A percentile compares a stretch with the other conserved stretches of the same genome.
These are phyloP conservation scores for Drosophila falleni DNA, from an alignment of 2,888 invertebrate species.

Conservation along the genomic window DNA sequence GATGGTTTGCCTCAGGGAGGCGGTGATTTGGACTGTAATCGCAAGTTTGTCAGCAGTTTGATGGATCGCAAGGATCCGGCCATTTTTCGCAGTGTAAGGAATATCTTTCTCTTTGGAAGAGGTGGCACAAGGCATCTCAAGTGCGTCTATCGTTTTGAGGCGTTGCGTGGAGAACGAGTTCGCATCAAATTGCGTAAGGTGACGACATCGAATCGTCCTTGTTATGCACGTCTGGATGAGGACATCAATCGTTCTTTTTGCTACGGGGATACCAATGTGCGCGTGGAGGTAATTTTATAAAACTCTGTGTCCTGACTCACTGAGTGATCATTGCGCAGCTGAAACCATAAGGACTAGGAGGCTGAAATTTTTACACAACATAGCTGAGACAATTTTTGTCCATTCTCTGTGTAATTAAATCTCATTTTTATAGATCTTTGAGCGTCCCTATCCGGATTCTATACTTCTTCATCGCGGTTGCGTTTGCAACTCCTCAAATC, in stretches of 20 bases:
- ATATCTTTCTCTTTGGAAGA: conserved; percentile 94
- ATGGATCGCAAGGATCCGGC: conserved; percentile 88
- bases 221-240: conserved; percentile 85
- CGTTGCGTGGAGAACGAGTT: conserved; percentile 92
- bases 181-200: conserved; percentile 91
- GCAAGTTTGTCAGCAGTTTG: conserved; percentile 90
- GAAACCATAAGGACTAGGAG: too few relatives aligned
- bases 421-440: conserved; percentile 87
- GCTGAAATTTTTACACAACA: too few relatives aligned
- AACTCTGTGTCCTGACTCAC: too few relatives aligned
- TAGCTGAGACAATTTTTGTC: too few relatives aligned
- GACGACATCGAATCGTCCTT: conserved; percentile 87
- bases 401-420: neutral
- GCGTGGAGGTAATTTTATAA: conserved; percentile 86
- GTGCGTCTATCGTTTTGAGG: conserved; percentile 96
- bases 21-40: conserved; percentile 89
- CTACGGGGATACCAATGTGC: conserved; percentile 89
- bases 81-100: conserved; percentile 92
- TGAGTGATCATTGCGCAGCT: too few relatives aligned
- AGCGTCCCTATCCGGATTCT: conserved; percentile 90
- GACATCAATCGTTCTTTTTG: conserved; percentile 90
- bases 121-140: conserved; percentile 93
- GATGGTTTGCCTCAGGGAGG: conserved; percentile 93
- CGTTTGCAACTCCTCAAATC: conserved; percentile 89
- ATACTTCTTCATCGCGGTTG: conserved; percentile 92